A percentile compares a stretch with the other conserved stretches of the same genome.
These are phyloP conservation scores for Hippocampus mohnikei DNA, from an alignment of 2,113 vertebrate genomes.

Conservation along the genomic window DNA sequence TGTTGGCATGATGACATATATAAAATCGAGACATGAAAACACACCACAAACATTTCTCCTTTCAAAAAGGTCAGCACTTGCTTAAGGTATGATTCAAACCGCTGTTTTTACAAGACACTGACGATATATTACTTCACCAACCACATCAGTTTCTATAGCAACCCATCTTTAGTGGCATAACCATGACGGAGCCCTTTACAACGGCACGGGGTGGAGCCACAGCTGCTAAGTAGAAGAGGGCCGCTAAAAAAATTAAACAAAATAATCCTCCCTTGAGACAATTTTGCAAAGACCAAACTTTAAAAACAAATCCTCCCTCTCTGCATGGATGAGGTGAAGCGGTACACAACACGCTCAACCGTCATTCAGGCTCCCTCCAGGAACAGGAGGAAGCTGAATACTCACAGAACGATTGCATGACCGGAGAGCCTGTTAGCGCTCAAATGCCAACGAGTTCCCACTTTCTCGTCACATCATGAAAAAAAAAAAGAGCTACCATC, in stretches of 20 bases:
- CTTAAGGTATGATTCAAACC: not conserved
- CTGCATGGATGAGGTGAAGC: not conserved
- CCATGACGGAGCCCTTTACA: constrained; percentile 3
- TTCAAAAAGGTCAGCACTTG: constrained; percentile 1
- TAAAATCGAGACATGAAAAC: not conserved
- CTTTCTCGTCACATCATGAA: constrained; percentile 6
- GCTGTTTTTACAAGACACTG: constrained; percentile 1
- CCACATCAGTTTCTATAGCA: constrained; percentile 32
- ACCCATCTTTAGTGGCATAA: not conserved
- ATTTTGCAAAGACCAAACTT: constrained; percentile 4
- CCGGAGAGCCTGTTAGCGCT: constrained; percentile 2
- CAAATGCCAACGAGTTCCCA: constrained; percentile 17
- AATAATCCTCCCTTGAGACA: constrained; percentile 16
- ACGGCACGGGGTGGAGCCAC: constrained; percentile 13
- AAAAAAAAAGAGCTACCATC: constrained; percentile 34
- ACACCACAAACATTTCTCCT: not conserved
- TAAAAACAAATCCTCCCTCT: not conserved
- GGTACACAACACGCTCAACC: not conserved
- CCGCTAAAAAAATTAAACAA: not conserved
- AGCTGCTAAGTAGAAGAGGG: constrained; percentile 3
- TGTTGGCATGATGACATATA: not conserved
- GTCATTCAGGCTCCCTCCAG: not conserved
- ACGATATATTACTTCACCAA: constrained; percentile 6
- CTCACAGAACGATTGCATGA: constrained; percentile 7
- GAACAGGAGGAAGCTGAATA: not conserved